These are phyloP conservation scores for Pemphredon lugubris DNA, from an alignment of 2,888 invertebrate genomes.

Conservation along the genomic window DNA sequence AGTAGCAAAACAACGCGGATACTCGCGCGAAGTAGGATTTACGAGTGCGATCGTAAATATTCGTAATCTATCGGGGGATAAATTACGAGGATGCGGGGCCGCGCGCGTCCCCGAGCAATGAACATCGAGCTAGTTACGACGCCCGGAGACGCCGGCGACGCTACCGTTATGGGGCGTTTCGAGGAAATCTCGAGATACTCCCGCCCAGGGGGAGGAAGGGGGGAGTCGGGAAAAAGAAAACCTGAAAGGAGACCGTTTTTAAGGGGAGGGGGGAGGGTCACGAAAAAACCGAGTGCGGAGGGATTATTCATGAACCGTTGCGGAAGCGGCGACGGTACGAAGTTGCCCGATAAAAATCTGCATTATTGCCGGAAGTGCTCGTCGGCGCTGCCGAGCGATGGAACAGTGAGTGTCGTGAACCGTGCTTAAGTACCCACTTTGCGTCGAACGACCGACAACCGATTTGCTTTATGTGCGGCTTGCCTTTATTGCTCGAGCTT, in stretches of 20 bases:
- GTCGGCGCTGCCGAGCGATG: slow-evolving; percentile 23
- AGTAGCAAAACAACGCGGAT: slow-evolving; percentile 4
- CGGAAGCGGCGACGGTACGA: slow-evolving; percentile 13
- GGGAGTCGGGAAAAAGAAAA: not conserved
- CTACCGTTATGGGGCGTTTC: not conserved
- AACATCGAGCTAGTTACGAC: too few species aligned
- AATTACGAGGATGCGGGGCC: not conserved
- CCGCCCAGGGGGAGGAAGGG: not conserved
- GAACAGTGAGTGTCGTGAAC: slow-evolving; percentile 44
- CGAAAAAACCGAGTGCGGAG: slow-evolving; percentile 12
- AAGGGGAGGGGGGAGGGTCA: not conserved
- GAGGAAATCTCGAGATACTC: slow-evolving; percentile 1
- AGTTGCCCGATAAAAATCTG: slow-evolving; percentile 57
- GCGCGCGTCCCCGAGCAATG: too few species aligned
- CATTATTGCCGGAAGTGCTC: slow-evolving; percentile 56
- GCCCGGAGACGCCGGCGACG: too few species aligned
- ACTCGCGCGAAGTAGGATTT: too few species aligned
- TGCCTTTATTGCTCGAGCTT: slow-evolving; percentile 16
- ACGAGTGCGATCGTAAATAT: slow-evolving; percentile 17
- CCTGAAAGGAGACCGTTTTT: not conserved
- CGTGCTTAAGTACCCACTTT: slow-evolving; percentile 45
- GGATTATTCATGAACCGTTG: slow-evolving; percentile 44
- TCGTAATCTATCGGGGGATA: not conserved
- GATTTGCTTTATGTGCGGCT: slow-evolving; percentile 40
- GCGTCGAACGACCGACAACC: slow-evolving; percentile 38